Percentiles rank a stretch among this genome's conserved stretches.
Evolutionary conservation across 2,113 vertebrate genomes (phyloP).

Genomic region (Chaetodon auriga): DNA sequence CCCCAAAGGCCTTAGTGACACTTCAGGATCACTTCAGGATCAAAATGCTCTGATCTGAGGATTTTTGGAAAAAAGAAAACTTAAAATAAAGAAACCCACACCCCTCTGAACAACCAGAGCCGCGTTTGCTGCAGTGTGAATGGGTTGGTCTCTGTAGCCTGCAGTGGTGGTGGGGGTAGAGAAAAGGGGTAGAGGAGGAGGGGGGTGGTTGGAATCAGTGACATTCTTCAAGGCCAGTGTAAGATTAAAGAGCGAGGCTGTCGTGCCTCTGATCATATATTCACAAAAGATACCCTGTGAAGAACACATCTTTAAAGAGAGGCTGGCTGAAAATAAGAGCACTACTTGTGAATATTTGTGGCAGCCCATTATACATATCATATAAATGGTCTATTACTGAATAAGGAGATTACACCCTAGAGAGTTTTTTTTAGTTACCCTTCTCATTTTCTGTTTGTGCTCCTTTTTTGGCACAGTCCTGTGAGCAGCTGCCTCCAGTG

Average conservation of each 20-base stretch:
- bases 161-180: slow-evolving; percentile 50
- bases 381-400: slow-evolving; percentile 72
- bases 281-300: slow-evolving; percentile 80
- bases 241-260: slow-evolving; percentile 80
- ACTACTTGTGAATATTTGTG: slow-evolving; percentile 74
- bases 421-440: slow-evolving; percentile 58
- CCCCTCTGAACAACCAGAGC: slow-evolving; percentile 51
- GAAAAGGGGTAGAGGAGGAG: background rate
- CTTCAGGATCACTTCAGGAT: slow-evolving; percentile 1
- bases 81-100: slow-evolving; percentile 57
- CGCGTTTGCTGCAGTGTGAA: slow-evolving; percentile 44
- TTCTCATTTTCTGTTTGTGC: slow-evolving; percentile 61
- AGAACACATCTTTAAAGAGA: slow-evolving; percentile 76
- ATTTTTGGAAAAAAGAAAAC: background rate
- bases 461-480: slow-evolving; percentile 43
- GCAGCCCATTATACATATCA: slow-evolving; percentile 75
- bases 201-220: slow-evolving; percentile 66
- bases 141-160: slow-evolving; percentile 58
- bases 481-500: slow-evolving; percentile 53
- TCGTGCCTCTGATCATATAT: slow-evolving; percentile 80
- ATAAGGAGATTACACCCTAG: slow-evolving; percentile 70
- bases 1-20: slow-evolving; percentile 44
- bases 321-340: slow-evolving; percentile 69
- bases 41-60: slow-evolving; percentile 16
- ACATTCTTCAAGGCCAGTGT: slow-evolving; percentile 81